A percentile compares a stretch with the other conserved stretches of the same genome.
phyloP scores from a whole-genome alignment of 2,888 invertebrate genomes.

The Nomada fabriciana region DNA sequence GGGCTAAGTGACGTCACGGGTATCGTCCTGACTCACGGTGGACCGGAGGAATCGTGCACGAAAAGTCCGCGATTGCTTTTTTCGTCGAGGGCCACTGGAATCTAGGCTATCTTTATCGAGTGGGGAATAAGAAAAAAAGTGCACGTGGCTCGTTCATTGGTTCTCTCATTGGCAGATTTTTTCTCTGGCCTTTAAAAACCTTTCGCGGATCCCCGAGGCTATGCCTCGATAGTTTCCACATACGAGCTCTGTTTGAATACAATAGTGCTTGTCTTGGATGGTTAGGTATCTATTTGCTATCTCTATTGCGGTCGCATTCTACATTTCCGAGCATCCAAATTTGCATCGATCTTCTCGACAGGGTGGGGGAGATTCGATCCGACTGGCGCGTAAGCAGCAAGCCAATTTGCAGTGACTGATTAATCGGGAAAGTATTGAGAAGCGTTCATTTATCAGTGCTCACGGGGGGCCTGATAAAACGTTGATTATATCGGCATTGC shows the following conservation, averaged over 20 bases:
- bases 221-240: background rate
- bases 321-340: background rate
- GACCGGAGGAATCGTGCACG: slow-evolving; percentile 46
- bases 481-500: slow-evolving; percentile 23
- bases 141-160: background rate
- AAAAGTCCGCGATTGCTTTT: slow-evolving; percentile 17
- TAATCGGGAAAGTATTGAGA: slow-evolving; percentile 2
- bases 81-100: slow-evolving; percentile 22
- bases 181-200: too few relatives aligned
- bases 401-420: slow-evolving; percentile 33
- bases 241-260: background rate
- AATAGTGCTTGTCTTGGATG: background rate
- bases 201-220: too few relatives aligned
- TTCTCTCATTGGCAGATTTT: too few relatives aligned
- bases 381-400: background rate
- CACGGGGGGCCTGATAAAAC: slow-evolving; percentile 29
- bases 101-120: slow-evolving; percentile 27
- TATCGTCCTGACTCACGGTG: slow-evolving; percentile 76
- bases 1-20: slow-evolving; percentile 79
- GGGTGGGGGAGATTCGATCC: background rate
- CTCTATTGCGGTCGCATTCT: background rate
- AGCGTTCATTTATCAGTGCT: slow-evolving; percentile 32
- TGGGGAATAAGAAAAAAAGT: background rate
- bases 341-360: background rate
- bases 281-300: background rate